Percentiles rank a stretch among this genome's conserved stretches.
Conservation (phyloP, 1,140 invertebrate species). For the Triops longicaudatus region DNA sequence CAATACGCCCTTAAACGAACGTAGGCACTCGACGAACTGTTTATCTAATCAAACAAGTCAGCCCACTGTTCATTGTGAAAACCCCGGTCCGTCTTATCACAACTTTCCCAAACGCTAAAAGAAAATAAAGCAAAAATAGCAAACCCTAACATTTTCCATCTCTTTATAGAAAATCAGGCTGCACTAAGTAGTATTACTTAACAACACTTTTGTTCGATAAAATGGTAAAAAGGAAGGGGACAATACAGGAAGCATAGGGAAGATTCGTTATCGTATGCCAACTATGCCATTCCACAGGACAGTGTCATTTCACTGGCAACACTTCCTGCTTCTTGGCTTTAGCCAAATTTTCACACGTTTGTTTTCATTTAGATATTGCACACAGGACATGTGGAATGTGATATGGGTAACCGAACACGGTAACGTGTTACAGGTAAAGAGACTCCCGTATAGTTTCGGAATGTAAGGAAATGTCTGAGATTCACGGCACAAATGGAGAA, state of each 20-base stretch:
- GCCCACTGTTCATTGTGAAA: not conserved
- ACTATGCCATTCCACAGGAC: not conserved
- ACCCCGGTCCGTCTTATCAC: not conserved
- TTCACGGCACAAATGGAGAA: not conserved
- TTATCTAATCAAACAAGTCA: not conserved
- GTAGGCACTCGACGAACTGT: not conserved
- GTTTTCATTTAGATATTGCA: slow-evolving; percentile 2
- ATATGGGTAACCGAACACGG: not conserved
- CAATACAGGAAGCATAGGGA: not conserved
- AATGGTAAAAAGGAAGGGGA: not conserved
- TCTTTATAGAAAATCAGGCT: not conserved
- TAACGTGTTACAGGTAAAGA: not conserved
- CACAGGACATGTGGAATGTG: not conserved
- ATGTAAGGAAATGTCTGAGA: not conserved
- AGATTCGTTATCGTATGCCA: not conserved
- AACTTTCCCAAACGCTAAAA: not conserved
- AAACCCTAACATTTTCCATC: not conserved
- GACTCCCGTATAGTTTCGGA: not conserved
- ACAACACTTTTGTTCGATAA: not conserved
- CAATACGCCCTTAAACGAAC: not conserved
- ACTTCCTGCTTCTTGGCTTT: not conserved
- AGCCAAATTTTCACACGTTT: not conserved
- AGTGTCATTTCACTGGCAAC: not conserved
- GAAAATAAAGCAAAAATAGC: not conserved
- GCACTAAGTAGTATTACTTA: not conserved